Evolutionary conservation across 30 jellyfish, hydroid and myxozoan genomes (phyloP).

Genomic region (Clytia hemisphaerica): DNA sequence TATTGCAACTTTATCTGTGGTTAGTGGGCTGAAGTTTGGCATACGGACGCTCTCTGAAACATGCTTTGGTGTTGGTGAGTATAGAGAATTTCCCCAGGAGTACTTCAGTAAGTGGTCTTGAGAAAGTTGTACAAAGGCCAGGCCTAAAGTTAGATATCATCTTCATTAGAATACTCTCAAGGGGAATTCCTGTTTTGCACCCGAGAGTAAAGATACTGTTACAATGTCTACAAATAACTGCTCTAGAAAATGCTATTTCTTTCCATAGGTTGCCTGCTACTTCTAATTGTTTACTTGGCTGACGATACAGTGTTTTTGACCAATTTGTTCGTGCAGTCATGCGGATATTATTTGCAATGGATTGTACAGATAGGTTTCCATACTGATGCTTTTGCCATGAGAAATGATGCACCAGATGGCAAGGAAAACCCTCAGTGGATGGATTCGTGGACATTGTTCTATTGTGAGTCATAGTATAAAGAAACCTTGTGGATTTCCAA

Average conservation of each 20-base stretch:
- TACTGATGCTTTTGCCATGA: slow-evolving; percentile 88
- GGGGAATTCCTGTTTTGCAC: too few relatives aligned
- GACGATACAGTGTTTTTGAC: slow-evolving; percentile 78
- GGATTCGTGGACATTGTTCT: slow-evolving; percentile 85
- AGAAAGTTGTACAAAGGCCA: too few relatives aligned
- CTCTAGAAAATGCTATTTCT: too few relatives aligned
- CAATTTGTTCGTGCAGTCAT: slow-evolving; percentile 77
- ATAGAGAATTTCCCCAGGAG: not conserved
- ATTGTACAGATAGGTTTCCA: slow-evolving; percentile 84
- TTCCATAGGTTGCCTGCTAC: slow-evolving; percentile 51
- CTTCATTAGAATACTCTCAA: too few relatives aligned
- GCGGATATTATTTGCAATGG: slow-evolving; percentile 76
- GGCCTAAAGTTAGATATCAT: too few relatives aligned
- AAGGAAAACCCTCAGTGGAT: slow-evolving; percentile 75
- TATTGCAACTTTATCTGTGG: slow-evolving; percentile 84
- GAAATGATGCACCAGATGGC: slow-evolving; percentile 77
- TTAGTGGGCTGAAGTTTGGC: slow-evolving; percentile 84
- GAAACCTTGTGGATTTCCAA: too few relatives aligned
- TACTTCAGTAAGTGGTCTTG: too few relatives aligned
- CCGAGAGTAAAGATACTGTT: too few relatives aligned
- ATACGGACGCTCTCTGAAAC: slow-evolving; percentile 80
- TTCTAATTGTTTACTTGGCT: slow-evolving; percentile 53
- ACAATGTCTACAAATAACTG: too few relatives aligned
- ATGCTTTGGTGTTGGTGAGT: slow-evolving; percentile 77
- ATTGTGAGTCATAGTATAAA: slow-evolving; percentile 44